phyloP scores from a whole-genome alignment of 2,113 vertebrate genomes.

The Leptobrachium leishanense region DNA sequence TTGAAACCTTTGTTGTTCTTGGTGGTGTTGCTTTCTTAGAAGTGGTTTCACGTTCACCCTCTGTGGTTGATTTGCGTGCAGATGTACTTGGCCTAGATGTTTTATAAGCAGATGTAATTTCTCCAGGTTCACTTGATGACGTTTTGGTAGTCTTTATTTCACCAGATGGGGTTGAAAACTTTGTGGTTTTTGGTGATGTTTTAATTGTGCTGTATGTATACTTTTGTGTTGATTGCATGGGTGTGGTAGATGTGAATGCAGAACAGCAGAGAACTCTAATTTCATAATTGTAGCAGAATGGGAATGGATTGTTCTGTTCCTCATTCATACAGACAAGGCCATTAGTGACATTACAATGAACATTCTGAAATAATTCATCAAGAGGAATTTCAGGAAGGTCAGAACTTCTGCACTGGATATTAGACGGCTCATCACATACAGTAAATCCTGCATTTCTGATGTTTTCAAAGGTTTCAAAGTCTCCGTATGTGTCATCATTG shows the following conservation, averaged over 20 bases:
- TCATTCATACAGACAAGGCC: not conserved
- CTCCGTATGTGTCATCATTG: conserved; percentile 21
- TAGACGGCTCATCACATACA: not conserved
- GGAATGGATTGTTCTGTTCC: not conserved
- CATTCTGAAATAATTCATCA: not conserved
- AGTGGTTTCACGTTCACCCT: not conserved
- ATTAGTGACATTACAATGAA: not conserved
- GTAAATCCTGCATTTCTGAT: conserved; percentile 8
- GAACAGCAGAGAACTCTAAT: conserved; percentile 33
- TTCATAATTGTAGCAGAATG: conserved; percentile 9
- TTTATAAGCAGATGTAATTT: conserved; percentile 4
- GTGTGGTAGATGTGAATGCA: not conserved
- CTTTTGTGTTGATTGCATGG: no score
- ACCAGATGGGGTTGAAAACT: not conserved
- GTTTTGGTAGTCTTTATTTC: conserved; percentile 4
- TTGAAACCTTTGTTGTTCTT: not conserved
- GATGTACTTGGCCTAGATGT: not conserved
- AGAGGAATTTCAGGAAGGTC: not conserved
- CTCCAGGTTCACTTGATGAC: conserved; percentile 22
- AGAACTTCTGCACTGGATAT: conserved; percentile 6
- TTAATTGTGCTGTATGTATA: no score
- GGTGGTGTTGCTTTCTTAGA: not conserved
- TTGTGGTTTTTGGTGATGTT: no score
- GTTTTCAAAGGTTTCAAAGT: conserved; percentile 32
- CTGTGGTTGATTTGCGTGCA: not conserved